Percentiles rank a stretch among this genome's conserved stretches.
Conservation (phyloP, 2,888 invertebrate genomes). For the Chymomyza procnemis region DNA sequence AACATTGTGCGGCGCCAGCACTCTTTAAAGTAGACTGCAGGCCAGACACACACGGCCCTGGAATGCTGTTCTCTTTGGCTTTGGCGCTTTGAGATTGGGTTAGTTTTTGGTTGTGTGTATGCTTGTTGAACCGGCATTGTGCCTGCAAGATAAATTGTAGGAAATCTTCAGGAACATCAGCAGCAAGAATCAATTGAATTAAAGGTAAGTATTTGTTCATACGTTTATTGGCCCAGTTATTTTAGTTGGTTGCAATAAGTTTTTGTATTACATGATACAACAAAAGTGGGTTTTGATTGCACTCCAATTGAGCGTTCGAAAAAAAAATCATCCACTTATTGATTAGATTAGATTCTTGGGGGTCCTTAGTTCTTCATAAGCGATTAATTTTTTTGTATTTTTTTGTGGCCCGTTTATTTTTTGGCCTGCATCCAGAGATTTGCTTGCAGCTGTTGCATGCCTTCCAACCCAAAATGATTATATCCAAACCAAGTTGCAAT, state of each 20-base stretch:
- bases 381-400: background rate
- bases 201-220: background rate
- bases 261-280: no score
- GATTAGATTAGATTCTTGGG: no score
- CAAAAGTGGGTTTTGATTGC: no score
- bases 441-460: slow-evolving; percentile 33
- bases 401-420: slow-evolving; percentile 39
- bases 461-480: slow-evolving; percentile 42
- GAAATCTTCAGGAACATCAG: background rate
- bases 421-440: slow-evolving; percentile 58
- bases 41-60: background rate
- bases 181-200: background rate
- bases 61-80: background rate
- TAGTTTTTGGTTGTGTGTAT: background rate
- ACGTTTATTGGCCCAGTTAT: background rate
- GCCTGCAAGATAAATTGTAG: background rate
- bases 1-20: background rate
- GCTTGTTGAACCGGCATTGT: background rate
- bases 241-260: background rate
- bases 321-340: no score
- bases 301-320: no score
- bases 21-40: background rate
- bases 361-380: no score
- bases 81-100: background rate
- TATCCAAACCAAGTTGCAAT: slow-evolving; percentile 34